Percentiles rank a stretch among this genome's conserved stretches.
Evolutionary conservation across 2,888 invertebrate species (phyloP).

Genomic region (Ormyrus rosae): DNA sequence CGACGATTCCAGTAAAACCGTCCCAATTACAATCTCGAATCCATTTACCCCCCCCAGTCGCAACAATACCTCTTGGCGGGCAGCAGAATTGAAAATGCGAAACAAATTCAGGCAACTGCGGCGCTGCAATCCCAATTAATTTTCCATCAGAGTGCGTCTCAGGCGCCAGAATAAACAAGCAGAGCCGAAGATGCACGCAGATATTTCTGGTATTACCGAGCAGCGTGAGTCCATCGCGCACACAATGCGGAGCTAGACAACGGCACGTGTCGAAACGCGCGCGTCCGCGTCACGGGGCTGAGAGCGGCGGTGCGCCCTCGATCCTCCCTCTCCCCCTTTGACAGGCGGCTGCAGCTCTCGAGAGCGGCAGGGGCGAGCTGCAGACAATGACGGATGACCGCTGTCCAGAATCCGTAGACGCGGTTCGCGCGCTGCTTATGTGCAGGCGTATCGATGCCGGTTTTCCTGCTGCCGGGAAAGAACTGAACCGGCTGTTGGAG

Average conservation of each 20-base stretch:
- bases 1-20: conserved; percentile 38
- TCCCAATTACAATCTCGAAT: too few relatives aligned
- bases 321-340: conserved; percentile 60
- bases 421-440: neutral
- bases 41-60: too few relatives aligned
- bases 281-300: conserved; percentile 55
- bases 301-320: conserved; percentile 57
- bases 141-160: conserved; percentile 49
- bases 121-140: conserved; percentile 52
- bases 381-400: conserved; percentile 73
- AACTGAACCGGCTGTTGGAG: neutral
- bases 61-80: too few relatives aligned
- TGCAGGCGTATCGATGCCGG: neutral
- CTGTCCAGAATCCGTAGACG: conserved; percentile 65
- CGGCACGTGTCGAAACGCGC: conserved; percentile 68
- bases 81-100: conserved; percentile 49
- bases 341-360: conserved; percentile 54
- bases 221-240: conserved; percentile 56
- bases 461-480: neutral
- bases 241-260: conserved; percentile 62
- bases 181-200: neutral
- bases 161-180: conserved; percentile 36
- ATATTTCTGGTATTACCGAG: conserved; percentile 44
- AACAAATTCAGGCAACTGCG: conserved; percentile 56
- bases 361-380: conserved; percentile 51